Evolutionary conservation across 2,888 invertebrate genomes (phyloP).

Genomic region (Stratiomys singularior): DNA sequence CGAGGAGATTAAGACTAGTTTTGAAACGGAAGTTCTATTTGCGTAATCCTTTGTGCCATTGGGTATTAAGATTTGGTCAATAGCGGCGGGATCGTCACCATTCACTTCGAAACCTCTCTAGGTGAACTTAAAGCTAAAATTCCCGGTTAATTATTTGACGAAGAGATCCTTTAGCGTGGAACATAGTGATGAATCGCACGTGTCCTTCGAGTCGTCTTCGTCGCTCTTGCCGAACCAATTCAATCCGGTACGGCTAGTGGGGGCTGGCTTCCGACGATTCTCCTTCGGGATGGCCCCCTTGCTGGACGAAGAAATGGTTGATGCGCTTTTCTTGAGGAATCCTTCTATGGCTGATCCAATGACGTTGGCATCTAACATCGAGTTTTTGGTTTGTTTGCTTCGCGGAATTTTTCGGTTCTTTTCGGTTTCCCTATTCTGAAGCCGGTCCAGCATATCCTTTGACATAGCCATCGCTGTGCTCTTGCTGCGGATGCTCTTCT

Average conservation of each 20-base stretch:
- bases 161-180: slow-evolving; percentile 87
- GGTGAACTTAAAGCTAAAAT: slow-evolving; percentile 56
- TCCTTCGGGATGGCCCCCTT: slow-evolving; percentile 66
- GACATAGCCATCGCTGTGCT: slow-evolving; percentile 67
- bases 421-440: slow-evolving; percentile 66
- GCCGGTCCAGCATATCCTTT: slow-evolving; percentile 71
- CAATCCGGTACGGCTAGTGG: slow-evolving; percentile 60
- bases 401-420: slow-evolving; percentile 59
- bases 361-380: slow-evolving; percentile 82
- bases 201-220: slow-evolving; percentile 74
- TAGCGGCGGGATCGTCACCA: background rate
- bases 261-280: slow-evolving; percentile 53
- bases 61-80: background rate
- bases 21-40: no score
- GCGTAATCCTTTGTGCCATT: no score
- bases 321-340: slow-evolving; percentile 72
- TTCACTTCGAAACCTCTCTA: slow-evolving; percentile 49
- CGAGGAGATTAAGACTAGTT: no score
- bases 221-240: slow-evolving; percentile 75
- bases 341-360: slow-evolving; percentile 87
- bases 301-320: slow-evolving; percentile 61
- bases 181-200: slow-evolving; percentile 84
- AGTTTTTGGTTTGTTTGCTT: slow-evolving; percentile 71
- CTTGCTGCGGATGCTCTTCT: slow-evolving; percentile 68
- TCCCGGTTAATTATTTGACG: slow-evolving; percentile 74